A percentile compares a stretch with the other conserved stretches of the same genome.
These are phyloP conservation scores for Alethe diademata DNA, from an alignment of 2,113 vertebrate species.

Conservation along the genomic window DNA sequence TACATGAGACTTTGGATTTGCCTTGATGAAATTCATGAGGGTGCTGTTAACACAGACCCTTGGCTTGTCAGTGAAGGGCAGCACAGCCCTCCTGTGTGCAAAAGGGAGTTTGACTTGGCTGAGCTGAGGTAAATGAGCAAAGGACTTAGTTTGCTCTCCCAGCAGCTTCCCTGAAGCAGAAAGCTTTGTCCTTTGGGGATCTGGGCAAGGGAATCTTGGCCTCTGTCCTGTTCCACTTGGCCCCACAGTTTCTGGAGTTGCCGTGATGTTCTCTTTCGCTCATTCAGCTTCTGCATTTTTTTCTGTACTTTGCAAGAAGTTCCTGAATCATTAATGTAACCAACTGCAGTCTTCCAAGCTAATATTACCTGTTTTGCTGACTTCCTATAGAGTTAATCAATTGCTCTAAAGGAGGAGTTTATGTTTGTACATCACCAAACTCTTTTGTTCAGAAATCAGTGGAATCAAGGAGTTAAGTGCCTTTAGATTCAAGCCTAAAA, in stretches of 20 bases:
- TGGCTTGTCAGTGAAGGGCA: neutral
- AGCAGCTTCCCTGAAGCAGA: neutral
- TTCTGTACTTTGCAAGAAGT: neutral
- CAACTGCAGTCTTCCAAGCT: neutral
- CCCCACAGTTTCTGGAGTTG: neutral
- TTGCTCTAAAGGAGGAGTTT: neutral
- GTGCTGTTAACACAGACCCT: neutral
- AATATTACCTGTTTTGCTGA: neutral
- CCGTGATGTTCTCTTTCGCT: neutral
- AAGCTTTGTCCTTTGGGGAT: neutral
- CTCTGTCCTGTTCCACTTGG: neutral
- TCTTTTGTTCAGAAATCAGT: neutral
- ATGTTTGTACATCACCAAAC: neutral
- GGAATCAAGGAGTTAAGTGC: neutral
- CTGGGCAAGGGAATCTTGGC: neutral
- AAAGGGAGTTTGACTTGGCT: neutral
- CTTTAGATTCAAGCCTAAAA: neutral
- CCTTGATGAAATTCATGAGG: neutral
- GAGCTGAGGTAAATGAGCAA: neutral
- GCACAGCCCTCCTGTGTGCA: neutral
- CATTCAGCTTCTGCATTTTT: neutral
- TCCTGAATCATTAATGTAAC: neutral
- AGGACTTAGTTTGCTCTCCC: neutral
- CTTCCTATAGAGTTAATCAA: neutral
- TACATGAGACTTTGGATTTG: neutral